phyloP scores from a whole-genome alignment of 1,140 invertebrate genomes.

The Megathymus violae region DNA sequence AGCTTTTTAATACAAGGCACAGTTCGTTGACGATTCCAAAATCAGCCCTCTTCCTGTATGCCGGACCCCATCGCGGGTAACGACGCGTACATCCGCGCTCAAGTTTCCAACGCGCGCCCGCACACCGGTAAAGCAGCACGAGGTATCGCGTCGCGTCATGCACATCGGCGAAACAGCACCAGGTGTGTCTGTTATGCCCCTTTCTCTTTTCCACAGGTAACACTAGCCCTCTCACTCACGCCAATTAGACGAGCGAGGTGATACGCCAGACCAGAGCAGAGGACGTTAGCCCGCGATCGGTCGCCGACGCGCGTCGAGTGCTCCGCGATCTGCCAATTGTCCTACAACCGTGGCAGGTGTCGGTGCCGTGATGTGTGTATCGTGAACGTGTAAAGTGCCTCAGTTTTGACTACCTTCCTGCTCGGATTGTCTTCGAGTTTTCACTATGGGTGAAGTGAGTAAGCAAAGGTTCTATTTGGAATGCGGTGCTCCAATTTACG shows the following conservation, averaged over 20 bases:
- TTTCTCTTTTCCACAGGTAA: conserved; percentile 68
- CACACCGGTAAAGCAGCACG: conserved; percentile 57
- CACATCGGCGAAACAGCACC: conserved; percentile 21
- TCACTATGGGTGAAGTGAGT: conserved; percentile 77
- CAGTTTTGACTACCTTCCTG: conserved; percentile 52
- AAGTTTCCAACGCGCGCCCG: conserved; percentile 53
- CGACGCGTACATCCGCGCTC: conserved; percentile 70
- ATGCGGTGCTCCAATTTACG: conserved; percentile 62
- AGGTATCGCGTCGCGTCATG: conserved; percentile 48
- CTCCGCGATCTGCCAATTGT: conserved; percentile 36
- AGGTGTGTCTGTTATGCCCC: conserved; percentile 47
- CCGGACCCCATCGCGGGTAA: conserved; percentile 42
- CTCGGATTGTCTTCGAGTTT: conserved; percentile 54
- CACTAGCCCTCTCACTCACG: conserved; percentile 62
- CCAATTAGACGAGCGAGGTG: conserved; percentile 59
- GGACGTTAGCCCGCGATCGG: conserved; percentile 71
- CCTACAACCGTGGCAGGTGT: conserved; percentile 60
- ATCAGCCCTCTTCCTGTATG: conserved; percentile 55
- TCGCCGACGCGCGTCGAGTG: conserved; percentile 50
- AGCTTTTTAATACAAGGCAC: conserved; percentile 33
- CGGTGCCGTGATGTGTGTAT: conserved; percentile 68
- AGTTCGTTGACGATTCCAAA: conserved; percentile 36
- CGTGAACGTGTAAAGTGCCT: conserved; percentile 60
- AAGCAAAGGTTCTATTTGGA: conserved; percentile 46
- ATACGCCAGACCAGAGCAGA: conserved; percentile 56